Base-by-base conservation (phyloP, 30 jellyfish, hydroid and myxozoan genomes). In the Hydra vulgaris region DNA sequence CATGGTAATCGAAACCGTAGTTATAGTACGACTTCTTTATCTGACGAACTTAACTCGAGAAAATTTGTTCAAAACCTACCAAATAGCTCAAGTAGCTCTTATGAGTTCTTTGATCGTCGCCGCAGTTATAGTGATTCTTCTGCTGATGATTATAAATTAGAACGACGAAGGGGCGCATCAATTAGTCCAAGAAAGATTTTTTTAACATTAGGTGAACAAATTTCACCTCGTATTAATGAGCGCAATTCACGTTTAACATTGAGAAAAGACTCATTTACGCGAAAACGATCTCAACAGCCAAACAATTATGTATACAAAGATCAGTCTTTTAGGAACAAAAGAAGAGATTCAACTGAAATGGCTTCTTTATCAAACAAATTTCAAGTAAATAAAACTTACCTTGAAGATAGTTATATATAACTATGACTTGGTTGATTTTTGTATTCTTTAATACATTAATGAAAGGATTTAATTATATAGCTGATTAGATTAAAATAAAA, bases 1-100 rank as follows among this genome's bases (percentile, higher is more conserved):
- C 15, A 25, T 0, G 24, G 8, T 27, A 8, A 76, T 22, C 8
- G 20, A n/a, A 20, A 54, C 22, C 78, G 85, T 16, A 78, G 85
- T 61, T 61, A 78, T 1, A 78, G 85, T 61, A 0, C 77, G 18
- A 24, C 85, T 0, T 78, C 85, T 15, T 78, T 78, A 74, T 78
- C 85, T 82, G 85, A 78, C 7, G 54, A 52, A 0, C 17, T 53
- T 0, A 1, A 23, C 7, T 18, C 24, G 18, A 53, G 68, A 8
- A 27, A 78, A 0, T n/a, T n/a, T 53, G 85, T 76, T n/a, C 61
- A 53, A 53, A 52, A 78, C 3, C 23, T 27, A 0, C 79, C 66
- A 1, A 78, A 18, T 1, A 19, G 74, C 7, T 54, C 85, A 40
- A 61, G 77, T 0, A 26, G 26, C 83, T 67, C 56, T 70, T n/a